Percentiles rank a stretch among this genome's conserved stretches.
These are phyloP conservation scores for Dynastes hyllus DNA, from an alignment of 2,888 invertebrate species.

Conservation along the genomic window DNA sequence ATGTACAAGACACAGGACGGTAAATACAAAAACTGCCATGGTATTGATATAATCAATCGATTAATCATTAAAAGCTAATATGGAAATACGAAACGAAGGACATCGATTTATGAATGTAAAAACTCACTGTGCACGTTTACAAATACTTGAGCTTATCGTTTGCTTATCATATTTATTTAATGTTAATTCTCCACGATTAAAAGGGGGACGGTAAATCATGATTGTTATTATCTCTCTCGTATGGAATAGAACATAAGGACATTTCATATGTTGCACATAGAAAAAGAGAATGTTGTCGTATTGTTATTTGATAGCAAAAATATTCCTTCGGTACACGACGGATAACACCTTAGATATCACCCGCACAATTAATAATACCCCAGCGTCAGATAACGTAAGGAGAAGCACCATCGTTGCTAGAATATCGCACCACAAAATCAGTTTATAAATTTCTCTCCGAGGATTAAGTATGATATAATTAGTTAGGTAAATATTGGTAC, in stretches of 20 bases:
- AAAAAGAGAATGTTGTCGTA: conserved; percentile 7
- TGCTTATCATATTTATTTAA: neutral
- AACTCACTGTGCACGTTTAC: conserved; percentile 42
- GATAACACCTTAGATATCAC: conserved; percentile 9
- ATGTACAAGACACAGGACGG: conserved; percentile 50
- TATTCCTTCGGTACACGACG: conserved; percentile 27
- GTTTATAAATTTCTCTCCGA: neutral
- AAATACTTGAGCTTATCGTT: conserved; percentile 49
- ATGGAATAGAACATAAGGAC: conserved; percentile 9
- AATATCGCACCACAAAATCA: conserved; percentile 5
- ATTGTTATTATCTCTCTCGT: conserved; percentile 41
- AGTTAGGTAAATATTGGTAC: conserved; percentile 15
- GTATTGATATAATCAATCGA: conserved; percentile 5
- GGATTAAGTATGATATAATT: conserved; percentile 2
- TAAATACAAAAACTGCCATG: conserved; percentile 48
- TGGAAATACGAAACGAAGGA: conserved; percentile 13
- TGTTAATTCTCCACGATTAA: conserved; percentile 22
- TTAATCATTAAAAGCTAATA: conserved; percentile 11
- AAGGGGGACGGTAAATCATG: conserved; percentile 44
- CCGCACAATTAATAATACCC: neutral
- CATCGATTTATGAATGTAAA: conserved; percentile 11
- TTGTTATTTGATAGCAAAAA: conserved; percentile 30
- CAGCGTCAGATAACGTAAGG: neutral
- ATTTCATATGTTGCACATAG: neutral
- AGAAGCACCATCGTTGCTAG: conserved; percentile 2